phyloP scores from a whole-genome alignment of 2,797 vertebrate species.

The Heterohyrax brucei region DNA sequence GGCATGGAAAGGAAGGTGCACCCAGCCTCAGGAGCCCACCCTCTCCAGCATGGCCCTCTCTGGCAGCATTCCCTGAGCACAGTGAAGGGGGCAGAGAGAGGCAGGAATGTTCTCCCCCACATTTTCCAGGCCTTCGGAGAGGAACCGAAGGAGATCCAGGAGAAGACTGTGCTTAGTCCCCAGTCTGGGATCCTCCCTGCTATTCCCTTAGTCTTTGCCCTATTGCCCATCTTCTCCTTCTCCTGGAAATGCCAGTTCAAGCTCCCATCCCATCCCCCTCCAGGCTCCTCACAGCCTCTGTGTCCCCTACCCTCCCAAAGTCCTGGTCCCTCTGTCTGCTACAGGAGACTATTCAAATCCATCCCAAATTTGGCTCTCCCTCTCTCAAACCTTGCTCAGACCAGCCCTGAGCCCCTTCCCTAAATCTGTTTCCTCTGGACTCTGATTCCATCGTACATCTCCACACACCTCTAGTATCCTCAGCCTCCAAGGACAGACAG shows the following conservation, averaged over 20 bases:
- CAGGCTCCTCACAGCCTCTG: not conserved
- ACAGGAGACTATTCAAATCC: not conserved
- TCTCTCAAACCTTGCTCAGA: not conserved
- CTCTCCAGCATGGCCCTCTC: not conserved
- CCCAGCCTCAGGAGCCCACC: constrained; percentile 48
- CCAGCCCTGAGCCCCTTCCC: not conserved
- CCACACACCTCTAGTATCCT: not conserved
- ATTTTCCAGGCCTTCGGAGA: not conserved
- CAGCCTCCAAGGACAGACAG: constrained; percentile 44
- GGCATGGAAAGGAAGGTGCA: constrained; percentile 49
- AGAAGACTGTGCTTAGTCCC: not conserved
- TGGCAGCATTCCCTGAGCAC: not conserved
- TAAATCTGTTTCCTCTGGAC: constrained; percentile 13
- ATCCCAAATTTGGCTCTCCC: constrained; percentile 31
- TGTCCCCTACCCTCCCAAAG: not conserved
- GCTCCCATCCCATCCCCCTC: not conserved
- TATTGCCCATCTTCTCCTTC: constrained; percentile 2
- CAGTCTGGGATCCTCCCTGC: not conserved
- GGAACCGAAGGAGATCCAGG: not conserved
- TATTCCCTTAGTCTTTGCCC: not conserved
- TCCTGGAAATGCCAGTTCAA: not conserved
- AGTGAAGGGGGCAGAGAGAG: not conserved
- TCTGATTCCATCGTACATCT: constrained; percentile 14
- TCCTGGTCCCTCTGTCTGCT: constrained; percentile 9
- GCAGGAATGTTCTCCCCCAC: constrained; percentile 24